Conservation (phyloP, 2,113 vertebrate genomes). For the Scalopus aquaticus region DNA sequence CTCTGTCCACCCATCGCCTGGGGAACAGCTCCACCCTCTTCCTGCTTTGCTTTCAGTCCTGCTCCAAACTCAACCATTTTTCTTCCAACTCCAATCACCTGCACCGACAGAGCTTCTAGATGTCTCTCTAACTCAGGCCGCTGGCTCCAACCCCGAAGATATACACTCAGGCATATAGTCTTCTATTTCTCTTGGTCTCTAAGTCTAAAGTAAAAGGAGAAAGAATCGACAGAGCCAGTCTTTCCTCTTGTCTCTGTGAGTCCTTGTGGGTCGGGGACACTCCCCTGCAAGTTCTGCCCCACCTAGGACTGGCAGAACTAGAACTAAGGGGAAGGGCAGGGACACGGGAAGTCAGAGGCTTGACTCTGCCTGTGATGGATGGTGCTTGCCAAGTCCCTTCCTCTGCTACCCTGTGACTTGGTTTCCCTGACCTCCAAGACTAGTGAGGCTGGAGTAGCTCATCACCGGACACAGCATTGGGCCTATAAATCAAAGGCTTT, state of each 20-base stretch:
- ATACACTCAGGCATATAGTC: no score
- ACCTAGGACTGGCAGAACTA: not conserved
- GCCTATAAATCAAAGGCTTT: not conserved
- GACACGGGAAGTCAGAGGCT: not conserved
- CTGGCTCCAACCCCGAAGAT: not conserved
- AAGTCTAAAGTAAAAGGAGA: not conserved
- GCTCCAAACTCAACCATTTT: slow-evolving; percentile 44
- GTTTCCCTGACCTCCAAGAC: not conserved
- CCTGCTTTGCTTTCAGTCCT: slow-evolving; percentile 60
- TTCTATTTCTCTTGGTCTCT: not conserved
- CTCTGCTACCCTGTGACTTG: not conserved
- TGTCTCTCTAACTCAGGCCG: not conserved
- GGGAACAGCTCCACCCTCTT: slow-evolving; percentile 65
- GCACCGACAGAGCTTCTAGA: slow-evolving; percentile 47
- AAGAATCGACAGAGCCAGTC: not conserved
- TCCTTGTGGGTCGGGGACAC: not conserved
- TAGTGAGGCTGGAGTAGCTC: not conserved
- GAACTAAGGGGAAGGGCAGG: not conserved
- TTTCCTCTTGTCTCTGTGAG: not conserved
- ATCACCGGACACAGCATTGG: not conserved
- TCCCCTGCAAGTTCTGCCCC: not conserved
- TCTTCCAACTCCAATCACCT: slow-evolving; percentile 63
- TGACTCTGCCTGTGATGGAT: not conserved
- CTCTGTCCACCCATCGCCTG: not conserved
- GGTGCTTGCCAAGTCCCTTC: not conserved